phyloP scores from a whole-genome alignment of 2,113 vertebrate species.

The Neodon shergylaensis region DNA sequence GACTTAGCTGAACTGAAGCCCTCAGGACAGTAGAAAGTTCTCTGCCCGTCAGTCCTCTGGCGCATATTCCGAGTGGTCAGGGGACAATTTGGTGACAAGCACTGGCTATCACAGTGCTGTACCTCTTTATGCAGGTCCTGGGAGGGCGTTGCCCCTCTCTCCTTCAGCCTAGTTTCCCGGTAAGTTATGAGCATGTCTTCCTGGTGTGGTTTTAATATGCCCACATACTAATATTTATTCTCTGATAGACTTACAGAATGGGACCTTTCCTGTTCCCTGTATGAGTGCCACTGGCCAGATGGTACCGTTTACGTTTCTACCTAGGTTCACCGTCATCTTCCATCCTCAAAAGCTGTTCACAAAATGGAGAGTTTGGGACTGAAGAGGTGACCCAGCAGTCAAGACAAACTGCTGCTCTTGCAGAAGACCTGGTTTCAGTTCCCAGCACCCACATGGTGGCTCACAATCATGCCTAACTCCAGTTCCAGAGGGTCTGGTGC shows the following conservation, averaged over 20 bases:
- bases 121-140: neutral
- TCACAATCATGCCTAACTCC: neutral
- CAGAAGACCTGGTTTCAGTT: neutral
- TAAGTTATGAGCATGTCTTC: neutral
- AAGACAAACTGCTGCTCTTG: neutral
- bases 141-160: neutral
- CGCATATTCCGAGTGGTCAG: fast-evolving
- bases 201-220: neutral
- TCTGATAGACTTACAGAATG: neutral
- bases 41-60: neutral
- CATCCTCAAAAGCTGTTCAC: neutral
- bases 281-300: neutral
- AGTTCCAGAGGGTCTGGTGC: neutral
- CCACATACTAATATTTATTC: neutral
- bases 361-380: neutral
- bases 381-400: neutral
- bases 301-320: neutral
- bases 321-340: neutral
- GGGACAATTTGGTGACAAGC: too few relatives aligned
- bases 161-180: neutral
- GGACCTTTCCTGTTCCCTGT: neutral
- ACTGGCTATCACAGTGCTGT: neutral
- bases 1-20: neutral
- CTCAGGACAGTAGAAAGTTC: neutral
- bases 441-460: neutral